phyloP scores from a whole-genome alignment of 37 sponge, comb jelly and placozoan species.

The Axinella damicornis region DNA sequence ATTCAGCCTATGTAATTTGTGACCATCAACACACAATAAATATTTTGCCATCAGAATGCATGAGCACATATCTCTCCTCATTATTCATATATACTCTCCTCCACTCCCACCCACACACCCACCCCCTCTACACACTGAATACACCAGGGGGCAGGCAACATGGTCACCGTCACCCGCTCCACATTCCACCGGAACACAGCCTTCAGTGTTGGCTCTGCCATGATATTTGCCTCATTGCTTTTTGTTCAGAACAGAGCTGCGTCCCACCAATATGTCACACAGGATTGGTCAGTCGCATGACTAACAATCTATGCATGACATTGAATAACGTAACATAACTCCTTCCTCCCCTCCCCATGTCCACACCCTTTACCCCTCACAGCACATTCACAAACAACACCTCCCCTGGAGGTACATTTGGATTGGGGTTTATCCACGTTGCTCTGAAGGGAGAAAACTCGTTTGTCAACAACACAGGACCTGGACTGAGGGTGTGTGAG shows the following conservation, averaged over 20 bases:
- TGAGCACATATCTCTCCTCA: too few relatives aligned
- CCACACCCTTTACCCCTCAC: not conserved
- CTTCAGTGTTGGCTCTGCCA: slow-evolving; percentile 27
- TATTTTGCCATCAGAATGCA: too few relatives aligned
- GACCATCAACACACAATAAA: too few relatives aligned
- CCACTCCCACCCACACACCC: too few relatives aligned
- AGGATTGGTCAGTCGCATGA: slow-evolving; percentile 47
- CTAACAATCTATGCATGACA: not conserved
- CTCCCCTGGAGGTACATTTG: slow-evolving; percentile 45
- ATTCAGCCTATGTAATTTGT: too few relatives aligned
- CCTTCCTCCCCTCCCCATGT: not conserved
- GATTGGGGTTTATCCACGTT: slow-evolving; percentile 35
- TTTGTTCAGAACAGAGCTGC: slow-evolving; percentile 31
- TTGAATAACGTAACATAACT: too few relatives aligned
- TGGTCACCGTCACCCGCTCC: not conserved
- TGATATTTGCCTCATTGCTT: slow-evolving; percentile 55
- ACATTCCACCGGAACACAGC: slow-evolving; percentile 46
- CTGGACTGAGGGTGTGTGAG: slow-evolving; percentile 32
- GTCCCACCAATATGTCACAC: slow-evolving; percentile 4
- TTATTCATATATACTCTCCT: too few relatives aligned
- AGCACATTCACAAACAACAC: slow-evolving; percentile 37
- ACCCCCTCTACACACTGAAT: too few relatives aligned
- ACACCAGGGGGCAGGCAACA: slow-evolving; percentile 29
- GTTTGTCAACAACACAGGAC: slow-evolving; percentile 61
- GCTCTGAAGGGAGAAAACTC: slow-evolving; percentile 32